These are phyloP conservation scores for Hystrix cristata DNA, from an alignment of 2,113 vertebrate genomes.

Conservation along the genomic window DNA sequence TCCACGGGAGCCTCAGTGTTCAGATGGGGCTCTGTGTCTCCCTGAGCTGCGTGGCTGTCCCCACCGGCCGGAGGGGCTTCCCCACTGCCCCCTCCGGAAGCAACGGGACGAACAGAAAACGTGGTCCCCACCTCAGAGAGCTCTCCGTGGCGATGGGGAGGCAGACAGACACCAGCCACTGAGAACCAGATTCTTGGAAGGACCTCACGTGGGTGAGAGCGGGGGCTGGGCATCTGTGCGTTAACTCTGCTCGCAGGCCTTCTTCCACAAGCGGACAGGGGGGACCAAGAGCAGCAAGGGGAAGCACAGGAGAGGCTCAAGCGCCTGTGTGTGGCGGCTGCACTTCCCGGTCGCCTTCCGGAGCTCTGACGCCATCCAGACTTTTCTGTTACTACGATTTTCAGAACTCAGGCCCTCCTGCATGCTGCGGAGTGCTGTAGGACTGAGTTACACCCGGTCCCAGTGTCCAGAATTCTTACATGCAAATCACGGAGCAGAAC, in stretches of 20 bases:
- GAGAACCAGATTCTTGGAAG: background rate
- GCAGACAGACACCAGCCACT: background rate
- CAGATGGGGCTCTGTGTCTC: background rate
- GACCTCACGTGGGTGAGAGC: fast-evolving
- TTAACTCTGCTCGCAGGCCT: background rate
- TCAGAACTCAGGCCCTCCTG: background rate
- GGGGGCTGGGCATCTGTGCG: fast-evolving
- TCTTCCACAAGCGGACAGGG: background rate
- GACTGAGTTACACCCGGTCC: background rate
- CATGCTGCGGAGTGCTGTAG: background rate
- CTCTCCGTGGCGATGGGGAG: background rate
- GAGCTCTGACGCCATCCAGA: background rate
- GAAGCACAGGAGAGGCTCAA: background rate
- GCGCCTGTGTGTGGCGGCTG: background rate
- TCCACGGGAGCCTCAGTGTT: background rate
- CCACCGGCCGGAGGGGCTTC: background rate
- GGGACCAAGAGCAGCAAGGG: background rate
- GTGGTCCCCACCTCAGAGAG: background rate
- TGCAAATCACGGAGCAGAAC: background rate
- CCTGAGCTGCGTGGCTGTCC: background rate
- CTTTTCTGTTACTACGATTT: background rate
- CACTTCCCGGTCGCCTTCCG: background rate
- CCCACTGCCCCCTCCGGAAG: background rate
- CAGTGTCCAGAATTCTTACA: background rate
- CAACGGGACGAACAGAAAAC: background rate